Evolutionary conservation across 2,113 vertebrate species (phyloP), one percentile per base, ranked within the genome.

Genomic region (Fukomys damarensis): DNA sequence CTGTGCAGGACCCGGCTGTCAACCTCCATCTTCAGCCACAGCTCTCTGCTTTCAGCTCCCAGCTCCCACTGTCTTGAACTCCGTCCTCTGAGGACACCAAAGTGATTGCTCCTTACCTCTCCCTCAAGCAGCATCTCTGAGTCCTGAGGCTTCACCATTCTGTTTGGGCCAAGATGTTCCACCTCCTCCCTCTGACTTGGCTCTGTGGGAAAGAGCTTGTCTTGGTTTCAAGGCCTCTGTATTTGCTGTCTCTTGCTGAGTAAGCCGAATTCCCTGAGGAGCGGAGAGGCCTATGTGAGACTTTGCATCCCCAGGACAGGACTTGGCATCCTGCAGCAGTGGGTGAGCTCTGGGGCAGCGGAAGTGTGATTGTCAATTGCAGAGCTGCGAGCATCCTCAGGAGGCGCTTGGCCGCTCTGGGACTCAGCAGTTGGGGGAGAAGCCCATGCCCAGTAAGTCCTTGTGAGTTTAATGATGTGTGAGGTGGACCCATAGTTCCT

Each of bases 101-200:
- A 3, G 22, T 56, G 3, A 11, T 6, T 0, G 16, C 6, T 5
- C 22, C 22, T 49, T n/a, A 10, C 32, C 3, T 72, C 9, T 58
- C 7, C 20, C 49, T 0, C 1, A 7, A 2, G 54, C 30, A 22
- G 24, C 24, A 8, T n/a, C 76, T 86, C 35, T 82, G 26, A 72
- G 4, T 4, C 35, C 32, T 32, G 16, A 41, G 41, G 32, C n/a
- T 30, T 16, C 12, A 3, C 13, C 2, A 12, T 38, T 28, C 35
- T 22, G 32, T 32, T 72, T 7, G 26, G 49, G 10, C 17, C 35
- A n/a, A 22, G 43, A 17, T 13, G 14, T 13, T 11, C 66, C 5
- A 2, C 26, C 11, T 54, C 19, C 32, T 70, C 16, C 41, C 9
- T 56, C 30, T 35, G 3, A 49, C 24, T 5, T 58, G 56, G 14